A percentile compares a stretch with the other conserved stretches of the same genome.
phyloP scores from a whole-genome alignment of 2,888 invertebrate genomes.

The Mechanitis mazaeus region DNA sequence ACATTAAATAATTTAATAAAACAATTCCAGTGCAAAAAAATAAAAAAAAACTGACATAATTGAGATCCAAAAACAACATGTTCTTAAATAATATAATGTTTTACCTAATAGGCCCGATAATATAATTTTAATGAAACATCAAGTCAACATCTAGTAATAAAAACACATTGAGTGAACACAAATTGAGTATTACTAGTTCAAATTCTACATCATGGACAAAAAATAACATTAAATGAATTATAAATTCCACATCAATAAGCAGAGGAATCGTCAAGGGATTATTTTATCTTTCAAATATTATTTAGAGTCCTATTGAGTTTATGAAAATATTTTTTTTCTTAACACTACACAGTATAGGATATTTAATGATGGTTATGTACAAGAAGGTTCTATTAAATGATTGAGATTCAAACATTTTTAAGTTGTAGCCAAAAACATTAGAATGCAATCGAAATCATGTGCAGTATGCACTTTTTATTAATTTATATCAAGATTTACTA shows the following conservation, averaged over 20 bases:
- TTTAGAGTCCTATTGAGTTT: background rate
- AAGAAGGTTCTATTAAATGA: background rate
- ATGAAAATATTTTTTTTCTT: conserved; percentile 5
- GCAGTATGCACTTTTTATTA: too few species aligned
- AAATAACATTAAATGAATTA: background rate
- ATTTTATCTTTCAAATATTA: background rate
- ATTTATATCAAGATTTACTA: too few species aligned
- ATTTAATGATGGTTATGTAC: background rate
- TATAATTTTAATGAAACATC: background rate
- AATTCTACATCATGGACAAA: background rate
- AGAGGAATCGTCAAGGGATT: background rate
- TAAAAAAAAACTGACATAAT: background rate
- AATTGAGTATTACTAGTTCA: background rate
- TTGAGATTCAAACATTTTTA: conserved; percentile 1
- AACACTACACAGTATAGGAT: background rate
- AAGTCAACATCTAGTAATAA: background rate
- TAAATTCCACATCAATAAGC: conserved; percentile 1
- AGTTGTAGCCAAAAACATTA: background rate
- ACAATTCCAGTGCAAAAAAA: background rate
- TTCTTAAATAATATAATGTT: background rate
- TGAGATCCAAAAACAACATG: conserved; percentile 4
- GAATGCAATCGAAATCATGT: too few species aligned
- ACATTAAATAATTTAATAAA: background rate
- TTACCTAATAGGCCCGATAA: background rate
- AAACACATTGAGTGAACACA: conserved; percentile 2